Percentiles rank a stretch among this genome's conserved stretches.
Evolutionary conservation across 1,140 invertebrate genomes (phyloP).

Genomic region (Bathynomus jamesi): DNA sequence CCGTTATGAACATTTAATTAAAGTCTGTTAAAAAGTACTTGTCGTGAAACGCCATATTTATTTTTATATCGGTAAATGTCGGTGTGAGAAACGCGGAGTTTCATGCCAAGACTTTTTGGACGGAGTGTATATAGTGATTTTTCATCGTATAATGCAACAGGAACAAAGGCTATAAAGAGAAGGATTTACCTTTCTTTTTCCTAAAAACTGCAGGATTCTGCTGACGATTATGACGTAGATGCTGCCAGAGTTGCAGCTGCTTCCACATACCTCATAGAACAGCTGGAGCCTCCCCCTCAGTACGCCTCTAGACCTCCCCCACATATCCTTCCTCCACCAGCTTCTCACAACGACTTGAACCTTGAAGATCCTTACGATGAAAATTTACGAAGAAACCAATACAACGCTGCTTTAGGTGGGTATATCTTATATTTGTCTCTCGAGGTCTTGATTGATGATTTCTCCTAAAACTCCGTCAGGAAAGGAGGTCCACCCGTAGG

Average conservation of each 20-base stretch:
- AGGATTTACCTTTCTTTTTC: no score
- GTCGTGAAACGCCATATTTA: no score
- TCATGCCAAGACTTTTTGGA: no score
- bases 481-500: background rate
- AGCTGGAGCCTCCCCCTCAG: constrained; percentile 32
- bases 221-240: constrained; percentile 28
- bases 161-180: no score
- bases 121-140: no score
- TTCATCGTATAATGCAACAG: no score
- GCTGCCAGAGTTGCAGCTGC: constrained; percentile 21
- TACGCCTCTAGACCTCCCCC: constrained; percentile 26
- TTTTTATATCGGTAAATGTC: no score
- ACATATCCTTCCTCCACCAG: constrained; percentile 23
- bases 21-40: no score
- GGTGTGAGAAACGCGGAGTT: no score
- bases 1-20: background rate
- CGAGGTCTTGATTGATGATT: background rate
- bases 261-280: constrained; percentile 32
- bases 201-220: constrained; percentile 25
- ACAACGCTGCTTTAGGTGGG: constrained; percentile 29
- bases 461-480: background rate
- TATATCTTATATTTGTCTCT: background rate
- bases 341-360: constrained; percentile 26
- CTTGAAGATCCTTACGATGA: constrained; percentile 20
- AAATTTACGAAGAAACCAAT: constrained; percentile 28